These are phyloP conservation scores for Argyrosomus regius DNA, from an alignment of 2,797 vertebrate species.

Conservation along the genomic window DNA sequence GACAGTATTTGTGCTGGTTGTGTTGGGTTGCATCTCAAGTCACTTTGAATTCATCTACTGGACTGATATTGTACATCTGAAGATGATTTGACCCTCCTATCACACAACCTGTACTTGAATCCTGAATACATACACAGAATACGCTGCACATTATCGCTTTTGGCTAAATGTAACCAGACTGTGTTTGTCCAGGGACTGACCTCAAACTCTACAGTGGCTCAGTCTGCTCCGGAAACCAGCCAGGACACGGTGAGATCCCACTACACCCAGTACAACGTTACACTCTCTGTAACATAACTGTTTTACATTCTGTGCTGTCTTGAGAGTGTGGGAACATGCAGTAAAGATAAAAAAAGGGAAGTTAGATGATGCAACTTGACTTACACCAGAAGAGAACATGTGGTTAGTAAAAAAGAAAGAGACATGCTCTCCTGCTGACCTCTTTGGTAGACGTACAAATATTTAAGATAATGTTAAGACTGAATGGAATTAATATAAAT, in stretches of 20 bases:
- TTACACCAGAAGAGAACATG: background rate
- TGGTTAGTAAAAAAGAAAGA: too few relatives aligned
- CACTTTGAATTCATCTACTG: background rate
- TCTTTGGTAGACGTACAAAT: background rate
- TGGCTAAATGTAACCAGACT: background rate
- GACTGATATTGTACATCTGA: background rate
- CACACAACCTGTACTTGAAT: background rate
- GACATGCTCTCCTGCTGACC: too few relatives aligned
- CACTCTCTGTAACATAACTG: background rate
- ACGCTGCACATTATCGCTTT: background rate
- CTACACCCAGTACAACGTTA: background rate
- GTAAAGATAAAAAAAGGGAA: background rate
- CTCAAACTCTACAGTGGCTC: background rate
- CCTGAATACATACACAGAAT: background rate
- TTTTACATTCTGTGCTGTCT: background rate
- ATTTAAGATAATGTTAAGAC: background rate
- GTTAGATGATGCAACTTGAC: background rate
- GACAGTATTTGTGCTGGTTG: background rate
- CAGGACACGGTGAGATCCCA: conserved; percentile 10
- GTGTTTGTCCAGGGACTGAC: conserved; percentile 1
- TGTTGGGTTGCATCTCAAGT: background rate
- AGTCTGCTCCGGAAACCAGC: background rate
- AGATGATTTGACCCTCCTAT: background rate
- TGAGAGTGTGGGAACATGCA: background rate
- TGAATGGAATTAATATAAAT: background rate